Percentiles rank a stretch among this genome's conserved stretches.
These are phyloP conservation scores for Lissocephala sabroskyi DNA, from an alignment of 2,888 invertebrate species.

Conservation along the genomic window DNA sequence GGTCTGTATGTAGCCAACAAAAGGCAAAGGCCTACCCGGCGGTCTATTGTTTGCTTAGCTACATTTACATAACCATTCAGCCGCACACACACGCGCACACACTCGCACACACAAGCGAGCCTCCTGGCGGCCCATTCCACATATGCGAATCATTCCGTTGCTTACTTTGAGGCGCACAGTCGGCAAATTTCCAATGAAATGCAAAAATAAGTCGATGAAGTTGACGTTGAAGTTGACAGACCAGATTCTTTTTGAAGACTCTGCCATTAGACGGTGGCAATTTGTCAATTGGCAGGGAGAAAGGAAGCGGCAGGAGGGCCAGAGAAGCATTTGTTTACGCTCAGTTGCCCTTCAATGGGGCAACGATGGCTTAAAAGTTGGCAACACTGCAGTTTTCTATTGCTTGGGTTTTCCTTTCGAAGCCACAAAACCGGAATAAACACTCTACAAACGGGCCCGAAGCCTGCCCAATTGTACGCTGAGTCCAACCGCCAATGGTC, in stretches of 20 bases:
- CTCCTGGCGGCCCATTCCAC: too few relatives aligned
- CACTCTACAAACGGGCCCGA: too few relatives aligned
- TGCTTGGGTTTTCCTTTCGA: slow-evolving; percentile 25
- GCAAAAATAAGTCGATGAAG: slow-evolving; percentile 27
- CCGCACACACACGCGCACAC: neutral
- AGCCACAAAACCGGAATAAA: slow-evolving; percentile 56
- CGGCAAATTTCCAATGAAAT: slow-evolving; percentile 41
- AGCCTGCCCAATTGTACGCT: too few relatives aligned
- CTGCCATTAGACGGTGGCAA: slow-evolving; percentile 26
- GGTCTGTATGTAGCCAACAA: too few relatives aligned
- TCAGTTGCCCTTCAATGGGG: slow-evolving; percentile 47
- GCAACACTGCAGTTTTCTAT: neutral
- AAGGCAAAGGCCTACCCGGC: too few relatives aligned
- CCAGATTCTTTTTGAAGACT: too few relatives aligned
- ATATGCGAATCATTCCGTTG: too few relatives aligned
- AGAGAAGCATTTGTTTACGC: slow-evolving; percentile 49
- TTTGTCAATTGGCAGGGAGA: slow-evolving; percentile 57
- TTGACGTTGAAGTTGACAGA: neutral
- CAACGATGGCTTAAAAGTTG: slow-evolving; percentile 12
- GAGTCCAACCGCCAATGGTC: too few relatives aligned
- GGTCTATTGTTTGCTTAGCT: slow-evolving; percentile 52
- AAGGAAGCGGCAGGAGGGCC: too few relatives aligned
- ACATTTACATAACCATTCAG: slow-evolving; percentile 1
- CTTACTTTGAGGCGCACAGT: too few relatives aligned
- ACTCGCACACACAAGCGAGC: neutral